A percentile compares a stretch with the other conserved stretches of the same genome.
Conservation (phyloP, 2,888 invertebrate species). For the Papilio demoleus region DNA sequence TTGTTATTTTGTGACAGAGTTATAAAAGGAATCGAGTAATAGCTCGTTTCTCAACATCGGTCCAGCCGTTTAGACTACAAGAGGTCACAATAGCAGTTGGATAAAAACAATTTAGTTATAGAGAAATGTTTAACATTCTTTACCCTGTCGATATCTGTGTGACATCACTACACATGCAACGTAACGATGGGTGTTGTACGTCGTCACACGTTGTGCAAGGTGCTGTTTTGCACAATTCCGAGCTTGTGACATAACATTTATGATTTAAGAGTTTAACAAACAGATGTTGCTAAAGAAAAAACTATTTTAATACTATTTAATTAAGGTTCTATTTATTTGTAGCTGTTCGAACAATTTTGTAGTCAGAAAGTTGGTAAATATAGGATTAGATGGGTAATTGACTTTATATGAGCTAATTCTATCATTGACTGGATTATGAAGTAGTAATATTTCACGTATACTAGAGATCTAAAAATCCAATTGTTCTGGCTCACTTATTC, state of each 20-base stretch:
- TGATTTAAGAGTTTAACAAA: slow-evolving; percentile 50
- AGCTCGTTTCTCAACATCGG: no score
- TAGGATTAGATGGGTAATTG: slow-evolving; percentile 1
- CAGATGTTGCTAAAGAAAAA: neutral
- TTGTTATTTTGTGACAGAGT: no score
- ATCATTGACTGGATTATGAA: neutral
- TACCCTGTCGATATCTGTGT: slow-evolving; percentile 16
- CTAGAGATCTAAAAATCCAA: no score
- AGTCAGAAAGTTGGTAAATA: slow-evolving; percentile 1
- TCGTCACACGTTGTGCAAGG: slow-evolving; percentile 49
- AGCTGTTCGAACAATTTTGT: neutral
- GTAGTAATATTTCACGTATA: neutral
- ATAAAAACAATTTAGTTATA: no score
- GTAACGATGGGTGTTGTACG: slow-evolving; percentile 31
- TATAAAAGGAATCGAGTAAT: no score
- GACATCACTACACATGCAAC: slow-evolving; percentile 32
- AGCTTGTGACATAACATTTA: slow-evolving; percentile 49
- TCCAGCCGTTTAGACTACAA: no score
- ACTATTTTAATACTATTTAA: neutral
- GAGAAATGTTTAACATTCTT: neutral
- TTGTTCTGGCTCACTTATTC: no score
- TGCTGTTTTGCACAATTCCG: slow-evolving; percentile 51
- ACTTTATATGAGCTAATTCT: neutral
- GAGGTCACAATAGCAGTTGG: no score
- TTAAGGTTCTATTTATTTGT: neutral